Conservation (phyloP, 2,888 invertebrate species). For the Baronia brevicornis region DNA sequence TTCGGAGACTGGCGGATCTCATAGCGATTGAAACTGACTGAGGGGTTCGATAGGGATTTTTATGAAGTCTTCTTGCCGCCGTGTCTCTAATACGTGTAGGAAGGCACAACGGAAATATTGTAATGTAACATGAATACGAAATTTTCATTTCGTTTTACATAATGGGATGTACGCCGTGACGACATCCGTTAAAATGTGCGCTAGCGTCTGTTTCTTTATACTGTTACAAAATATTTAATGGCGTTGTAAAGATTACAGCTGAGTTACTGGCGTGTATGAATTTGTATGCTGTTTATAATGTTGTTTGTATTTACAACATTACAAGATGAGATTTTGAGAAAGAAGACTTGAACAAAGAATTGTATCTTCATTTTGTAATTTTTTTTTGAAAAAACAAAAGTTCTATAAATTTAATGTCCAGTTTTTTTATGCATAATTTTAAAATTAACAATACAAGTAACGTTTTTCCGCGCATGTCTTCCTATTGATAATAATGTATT, state of each 20-base stretch:
- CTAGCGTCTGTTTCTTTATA: constrained; percentile 12
- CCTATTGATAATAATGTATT: no score
- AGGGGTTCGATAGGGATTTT: constrained; percentile 40
- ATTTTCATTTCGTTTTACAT: constrained; percentile 45
- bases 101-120: constrained; percentile 46
- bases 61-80: constrained; percentile 47
- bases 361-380: no score
- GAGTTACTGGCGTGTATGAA: no score
- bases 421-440: no score
- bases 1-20: constrained; percentile 23
- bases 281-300: neutral
- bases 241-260: neutral
- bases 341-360: no score
- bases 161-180: constrained; percentile 36
- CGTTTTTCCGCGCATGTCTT: no score
- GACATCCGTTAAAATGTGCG: constrained; percentile 14
- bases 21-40: constrained; percentile 15
- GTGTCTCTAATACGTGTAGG: constrained; percentile 40
- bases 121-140: constrained; percentile 57
- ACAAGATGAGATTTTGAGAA: no score
- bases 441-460: no score
- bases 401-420: no score
- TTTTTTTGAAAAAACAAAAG: no score
- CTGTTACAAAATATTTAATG: constrained; percentile 4
- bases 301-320: no score